Evolutionary conservation across 2,888 invertebrate species (phyloP), one percentile per base, ranked within the genome.

Genomic region (Trisateles emortualis): DNA sequence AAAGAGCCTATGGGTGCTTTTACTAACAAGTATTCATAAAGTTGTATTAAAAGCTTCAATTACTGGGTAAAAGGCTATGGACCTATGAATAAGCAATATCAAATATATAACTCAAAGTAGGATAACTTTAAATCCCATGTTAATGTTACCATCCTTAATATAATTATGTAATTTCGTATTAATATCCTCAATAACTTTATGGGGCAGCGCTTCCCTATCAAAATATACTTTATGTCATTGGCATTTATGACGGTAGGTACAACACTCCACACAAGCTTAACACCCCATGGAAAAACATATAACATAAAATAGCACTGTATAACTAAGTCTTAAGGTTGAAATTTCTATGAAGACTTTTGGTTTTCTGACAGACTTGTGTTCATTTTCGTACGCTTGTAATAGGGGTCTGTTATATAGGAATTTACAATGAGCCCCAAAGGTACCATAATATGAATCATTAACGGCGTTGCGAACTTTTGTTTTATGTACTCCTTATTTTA

Each of bases 361-460:
- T 1, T 47, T 17, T 29, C 5, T 10, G n/a, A 9, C 9, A 32
- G 41, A 60, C 55, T 50, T 69, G 58, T 14, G 61, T 48, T 54
- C 51, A 42, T 14, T 43, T 48, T 24, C 32, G 68, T 67, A 63
- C 55, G 17, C 22, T 22, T 14, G 56, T 67, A 69, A 76, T 70
- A 67, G 58, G 68, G 69, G 68, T 55, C 47, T 53, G 60, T 60
- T 68, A 70, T 65, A 66, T 64, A 42, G 65, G 50, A 69, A 66
- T 74, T 72, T 68, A 74, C 63, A 68, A 69, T 68, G 61, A 57
- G 59, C 49, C 78, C 74, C 77, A 40, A 56, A 66, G 73, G 77
- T 63, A 63, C 62, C 56, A 68, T 77, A 74, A 72, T 69, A 69
- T 68, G 59, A 63, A 52, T 70, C 63, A 73, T 74, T 74, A 73